Base-by-base conservation (phyloP, 2,113 vertebrate genomes). In the Engystomops pustulosus region DNA sequence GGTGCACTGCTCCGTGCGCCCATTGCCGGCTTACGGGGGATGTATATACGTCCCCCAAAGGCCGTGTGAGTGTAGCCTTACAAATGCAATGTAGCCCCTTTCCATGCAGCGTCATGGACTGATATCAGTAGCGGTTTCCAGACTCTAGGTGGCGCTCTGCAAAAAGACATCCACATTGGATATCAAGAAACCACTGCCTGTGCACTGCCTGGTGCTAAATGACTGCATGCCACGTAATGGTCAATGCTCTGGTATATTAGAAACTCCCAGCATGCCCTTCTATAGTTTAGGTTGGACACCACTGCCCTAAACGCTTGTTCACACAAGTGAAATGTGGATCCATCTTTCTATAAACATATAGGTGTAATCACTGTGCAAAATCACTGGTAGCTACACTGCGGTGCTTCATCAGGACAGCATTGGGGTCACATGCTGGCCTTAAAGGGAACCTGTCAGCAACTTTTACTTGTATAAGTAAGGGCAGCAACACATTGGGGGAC, bases 131-230 rank as follows among this genome's bases (percentile, higher is more conserved):
- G 25, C 4, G 25, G 12, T 60, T 62, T 14, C 12, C 30, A 27
- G 58, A 32, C 23, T 62, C 4, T 14, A 60, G 23, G 25, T 23
- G 1, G 20, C 18, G n/a, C 25, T 23, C n/a, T 58, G 53, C 5
- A 9, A 58, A n/a, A 11, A 27, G 60, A 67, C 12, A 67, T 67
- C 62, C 62, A 67, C 62, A 67, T 67, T 67, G 62, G 62, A 67
- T 67, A 65, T 30, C 2, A 27, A 30, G 25, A 18, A 65, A 32
- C 60, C 60, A 65, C 62, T 20, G 15, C 34, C 30, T 18, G 60
- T 65, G 60, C 62, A 20, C 36, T 34, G 10, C 27, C 30, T 34
- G 62, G 62, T 67, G 62, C 62, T 67, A 67, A 14, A 20, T 18
- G 17, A 36, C 17, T 36, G 62, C 62, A 67, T 36, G 62, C 30